These are phyloP conservation scores for Cephus spinipes DNA, from an alignment of 2,888 invertebrate genomes.

Conservation along the genomic window DNA sequence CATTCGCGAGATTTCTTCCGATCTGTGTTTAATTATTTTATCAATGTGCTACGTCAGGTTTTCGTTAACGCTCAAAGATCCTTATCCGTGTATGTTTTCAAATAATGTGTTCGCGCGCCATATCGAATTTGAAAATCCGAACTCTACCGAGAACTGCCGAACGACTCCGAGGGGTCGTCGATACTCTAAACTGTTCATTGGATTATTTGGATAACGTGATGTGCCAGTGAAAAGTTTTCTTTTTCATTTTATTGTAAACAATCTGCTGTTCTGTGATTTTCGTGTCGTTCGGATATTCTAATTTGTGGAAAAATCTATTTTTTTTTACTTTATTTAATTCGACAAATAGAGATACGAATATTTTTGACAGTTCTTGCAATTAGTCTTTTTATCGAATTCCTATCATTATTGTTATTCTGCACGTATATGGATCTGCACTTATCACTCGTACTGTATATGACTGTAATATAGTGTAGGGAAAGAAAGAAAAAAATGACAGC, in stretches of 20 bases:
- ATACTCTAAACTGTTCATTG: neutral
- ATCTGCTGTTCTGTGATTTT: neutral
- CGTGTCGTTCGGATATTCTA: neutral
- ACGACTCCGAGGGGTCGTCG: neutral
- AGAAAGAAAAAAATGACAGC: neutral
- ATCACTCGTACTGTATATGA: neutral
- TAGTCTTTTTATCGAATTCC: neutral
- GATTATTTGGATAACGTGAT: neutral
- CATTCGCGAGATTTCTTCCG: neutral
- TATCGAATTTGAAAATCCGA: neutral
- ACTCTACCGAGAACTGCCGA: neutral
- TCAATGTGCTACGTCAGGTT: neutral
- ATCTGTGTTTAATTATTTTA: neutral
- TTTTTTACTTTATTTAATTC: neutral
- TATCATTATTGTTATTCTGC: neutral
- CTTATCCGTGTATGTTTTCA: neutral
- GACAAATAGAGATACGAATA: neutral
- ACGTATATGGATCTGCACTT: neutral
- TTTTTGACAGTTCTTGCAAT: neutral
- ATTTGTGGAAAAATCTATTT: neutral
- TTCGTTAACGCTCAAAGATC: neutral
- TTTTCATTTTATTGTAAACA: neutral
- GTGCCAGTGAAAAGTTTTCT: neutral
- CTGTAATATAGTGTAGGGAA: neutral
- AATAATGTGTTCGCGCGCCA: neutral